Evolutionary conservation across 2,113 vertebrate genomes (phyloP).

Genomic region (Galeopterus variegatus): DNA sequence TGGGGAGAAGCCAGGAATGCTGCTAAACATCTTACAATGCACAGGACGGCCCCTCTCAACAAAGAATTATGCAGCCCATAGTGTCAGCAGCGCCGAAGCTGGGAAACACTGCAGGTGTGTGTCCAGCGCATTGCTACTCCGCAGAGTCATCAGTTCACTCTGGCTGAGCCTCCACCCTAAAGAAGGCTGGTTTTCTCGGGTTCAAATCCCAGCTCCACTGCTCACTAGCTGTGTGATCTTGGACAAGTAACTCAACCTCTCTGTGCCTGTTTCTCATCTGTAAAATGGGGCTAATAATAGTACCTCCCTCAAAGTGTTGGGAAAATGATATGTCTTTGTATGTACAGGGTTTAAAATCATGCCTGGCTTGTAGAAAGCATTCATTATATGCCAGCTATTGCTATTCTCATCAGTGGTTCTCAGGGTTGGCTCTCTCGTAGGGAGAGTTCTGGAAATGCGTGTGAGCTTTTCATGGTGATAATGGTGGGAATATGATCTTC

Average conservation of each 20-base stretch:
- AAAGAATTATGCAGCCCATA: background rate
- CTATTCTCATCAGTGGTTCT: background rate
- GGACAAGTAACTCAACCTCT: background rate
- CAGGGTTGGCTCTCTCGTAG: background rate
- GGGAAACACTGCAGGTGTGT: background rate
- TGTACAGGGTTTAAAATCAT: background rate
- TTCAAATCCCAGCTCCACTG: background rate
- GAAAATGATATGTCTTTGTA: background rate
- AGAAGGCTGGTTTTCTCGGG: background rate
- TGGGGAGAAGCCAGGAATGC: background rate
- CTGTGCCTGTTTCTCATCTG: background rate
- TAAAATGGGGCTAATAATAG: background rate
- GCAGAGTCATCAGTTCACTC: background rate
- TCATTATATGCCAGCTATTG: no score
- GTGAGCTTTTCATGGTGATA: background rate
- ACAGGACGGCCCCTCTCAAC: background rate
- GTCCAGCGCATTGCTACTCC: background rate
- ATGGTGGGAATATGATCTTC: background rate
- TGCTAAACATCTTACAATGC: background rate
- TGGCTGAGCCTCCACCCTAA: background rate
- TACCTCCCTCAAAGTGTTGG: background rate
- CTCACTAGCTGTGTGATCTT: background rate
- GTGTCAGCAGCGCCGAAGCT: rapidly evolving
- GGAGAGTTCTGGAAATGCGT: background rate
- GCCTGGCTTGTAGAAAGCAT: background rate